These are phyloP conservation scores for Lepidocyrtinus sp. DNA, from an alignment of 2,888 invertebrate genomes.

Conservation along the genomic window DNA sequence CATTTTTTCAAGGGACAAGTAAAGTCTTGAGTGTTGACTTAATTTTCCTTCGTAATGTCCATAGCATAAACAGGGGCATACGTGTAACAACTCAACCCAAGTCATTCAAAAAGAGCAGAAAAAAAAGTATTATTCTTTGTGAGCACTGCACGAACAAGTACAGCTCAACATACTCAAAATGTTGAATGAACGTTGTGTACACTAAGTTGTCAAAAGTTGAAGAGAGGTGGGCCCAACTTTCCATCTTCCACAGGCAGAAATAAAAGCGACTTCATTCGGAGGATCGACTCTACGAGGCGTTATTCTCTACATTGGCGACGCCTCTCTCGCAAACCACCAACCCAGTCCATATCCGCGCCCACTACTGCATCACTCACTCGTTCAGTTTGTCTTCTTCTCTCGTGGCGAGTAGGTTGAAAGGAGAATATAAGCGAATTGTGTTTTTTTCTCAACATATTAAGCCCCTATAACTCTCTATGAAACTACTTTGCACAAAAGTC, in stretches of 20 bases:
- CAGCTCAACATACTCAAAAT: too few relatives aligned
- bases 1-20: background rate
- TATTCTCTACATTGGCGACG: slow-evolving; percentile 57
- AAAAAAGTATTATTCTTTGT: background rate
- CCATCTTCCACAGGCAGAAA: slow-evolving; percentile 59
- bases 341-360: slow-evolving; percentile 56
- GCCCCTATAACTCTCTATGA: too few relatives aligned
- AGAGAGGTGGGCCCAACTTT: slow-evolving; percentile 58
- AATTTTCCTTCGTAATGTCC: background rate
- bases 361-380: slow-evolving; percentile 58
- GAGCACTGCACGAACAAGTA: too few relatives aligned
- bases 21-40: too few relatives aligned
- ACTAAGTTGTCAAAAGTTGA: slow-evolving; percentile 65
- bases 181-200: background rate
- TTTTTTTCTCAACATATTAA: too few relatives aligned
- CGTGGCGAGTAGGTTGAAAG: background rate
- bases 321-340: slow-evolving; percentile 59
- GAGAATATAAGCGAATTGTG: too few relatives aligned
- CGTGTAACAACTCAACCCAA: background rate
- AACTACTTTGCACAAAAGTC: too few relatives aligned
- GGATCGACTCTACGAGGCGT: slow-evolving; percentile 52
- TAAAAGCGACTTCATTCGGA: slow-evolving; percentile 55
- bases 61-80: background rate
- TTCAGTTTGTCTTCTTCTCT: slow-evolving; percentile 48
- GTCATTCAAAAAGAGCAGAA: too few relatives aligned